Percentiles rank a stretch among this genome's conserved stretches.
Evolutionary conservation across 1,140 invertebrate genomes (phyloP).

Genomic region (Sycophila sp.): DNA sequence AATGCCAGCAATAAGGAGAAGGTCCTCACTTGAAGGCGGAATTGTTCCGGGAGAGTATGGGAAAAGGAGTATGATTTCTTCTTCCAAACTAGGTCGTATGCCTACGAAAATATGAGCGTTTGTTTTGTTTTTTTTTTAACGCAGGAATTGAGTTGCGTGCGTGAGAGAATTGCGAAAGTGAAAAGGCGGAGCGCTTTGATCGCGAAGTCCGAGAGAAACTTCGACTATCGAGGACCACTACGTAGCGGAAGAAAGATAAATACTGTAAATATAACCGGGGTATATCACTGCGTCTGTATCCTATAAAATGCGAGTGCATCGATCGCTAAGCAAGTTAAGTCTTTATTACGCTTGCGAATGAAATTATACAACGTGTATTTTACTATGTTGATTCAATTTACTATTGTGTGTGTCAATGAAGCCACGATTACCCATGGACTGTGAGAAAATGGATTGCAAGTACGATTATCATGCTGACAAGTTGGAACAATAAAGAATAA

Average conservation of each 20-base stretch:
- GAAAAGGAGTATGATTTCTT: background rate
- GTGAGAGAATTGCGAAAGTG: too few species aligned
- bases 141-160: too few species aligned
- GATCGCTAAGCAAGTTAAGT: conserved; percentile 18
- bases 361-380: conserved; percentile 33
- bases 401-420: background rate
- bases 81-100: conserved; percentile 9
- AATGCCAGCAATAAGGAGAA: too few species aligned
- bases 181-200: background rate
- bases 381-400: conserved; percentile 24
- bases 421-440: background rate
- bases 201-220: background rate
- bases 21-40: too few species aligned
- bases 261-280: conserved; percentile 30
- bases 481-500: conserved; percentile 22
- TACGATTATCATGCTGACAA: conserved; percentile 7
- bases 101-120: background rate
- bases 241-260: conserved; percentile 12
- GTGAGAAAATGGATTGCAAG: background rate
- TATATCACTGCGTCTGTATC: conserved; percentile 9
- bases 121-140: too few species aligned
- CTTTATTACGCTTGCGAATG: conserved; percentile 21
- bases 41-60: too few species aligned
- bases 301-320: conserved; percentile 6
- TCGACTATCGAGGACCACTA: conserved; percentile 26